These are phyloP conservation scores for Ophiothrix spiculata DNA, from an alignment of 35 echinoderm and acorn worm genomes.

Conservation along the genomic window DNA sequence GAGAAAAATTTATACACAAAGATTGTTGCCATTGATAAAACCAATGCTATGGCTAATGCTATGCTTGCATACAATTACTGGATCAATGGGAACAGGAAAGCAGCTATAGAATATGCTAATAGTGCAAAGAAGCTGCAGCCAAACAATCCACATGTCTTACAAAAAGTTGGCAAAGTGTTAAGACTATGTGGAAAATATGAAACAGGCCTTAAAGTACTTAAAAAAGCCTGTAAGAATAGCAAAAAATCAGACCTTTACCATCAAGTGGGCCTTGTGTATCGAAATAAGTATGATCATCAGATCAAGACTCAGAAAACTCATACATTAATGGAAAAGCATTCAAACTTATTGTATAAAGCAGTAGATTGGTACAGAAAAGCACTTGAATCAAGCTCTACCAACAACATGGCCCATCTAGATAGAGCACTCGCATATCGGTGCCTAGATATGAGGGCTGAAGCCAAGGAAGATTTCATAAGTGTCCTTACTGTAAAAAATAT, in stretches of 20 bases:
- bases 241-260: background rate
- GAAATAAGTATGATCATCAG: background rate
- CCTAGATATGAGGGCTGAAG: background rate
- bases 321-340: background rate
- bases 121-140: background rate
- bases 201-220: background rate
- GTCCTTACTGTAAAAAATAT: background rate
- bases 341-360: background rate
- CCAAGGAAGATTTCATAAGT: background rate
- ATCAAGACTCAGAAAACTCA: background rate
- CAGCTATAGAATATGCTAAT: background rate
- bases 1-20: background rate
- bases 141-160: background rate
- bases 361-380: background rate
- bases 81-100: background rate
- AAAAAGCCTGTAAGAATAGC: background rate
- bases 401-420: background rate
- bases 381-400: background rate
- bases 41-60: background rate
- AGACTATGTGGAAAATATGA: background rate
- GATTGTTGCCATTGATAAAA: background rate
- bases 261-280: background rate
- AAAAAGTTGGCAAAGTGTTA: background rate
- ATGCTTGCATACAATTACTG: background rate
- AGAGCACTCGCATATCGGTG: background rate